phyloP scores from a whole-genome alignment of 35 echinoderm and acorn worm species.

The Ophioderma brevispina region DNA sequence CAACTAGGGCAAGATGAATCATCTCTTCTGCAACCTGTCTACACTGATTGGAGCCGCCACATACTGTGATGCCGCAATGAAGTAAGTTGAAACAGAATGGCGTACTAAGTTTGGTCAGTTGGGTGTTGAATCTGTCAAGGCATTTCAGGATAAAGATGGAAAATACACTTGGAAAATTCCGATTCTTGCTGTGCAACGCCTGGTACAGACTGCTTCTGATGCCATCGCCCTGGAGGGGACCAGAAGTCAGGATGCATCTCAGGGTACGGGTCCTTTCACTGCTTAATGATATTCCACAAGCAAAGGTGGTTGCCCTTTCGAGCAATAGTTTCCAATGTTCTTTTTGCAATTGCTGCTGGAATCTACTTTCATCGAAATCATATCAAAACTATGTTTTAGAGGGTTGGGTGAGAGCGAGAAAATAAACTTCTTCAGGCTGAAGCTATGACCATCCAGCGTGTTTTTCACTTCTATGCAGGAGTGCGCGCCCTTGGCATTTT shows the following conservation, averaged over 20 bases:
- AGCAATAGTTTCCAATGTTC: slow-evolving; percentile 36
- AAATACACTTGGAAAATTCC: slow-evolving; percentile 20
- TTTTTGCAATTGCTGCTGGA: slow-evolving; percentile 13
- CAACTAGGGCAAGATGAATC: slow-evolving; percentile 11
- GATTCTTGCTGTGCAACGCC: slow-evolving; percentile 20
- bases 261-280: neutral
- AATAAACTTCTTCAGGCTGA: slow-evolving; percentile 23
- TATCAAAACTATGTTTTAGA: neutral
- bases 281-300: too few relatives aligned
- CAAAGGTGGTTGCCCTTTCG: too few relatives aligned
- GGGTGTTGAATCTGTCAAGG: neutral
- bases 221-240: slow-evolving; percentile 31
- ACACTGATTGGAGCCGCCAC: slow-evolving; percentile 27
- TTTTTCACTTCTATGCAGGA: slow-evolving; percentile 29
- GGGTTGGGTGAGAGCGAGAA: slow-evolving; percentile 11
- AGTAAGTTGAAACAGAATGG: slow-evolving; percentile 10
- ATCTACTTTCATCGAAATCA: slow-evolving; percentile 16
- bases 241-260: slow-evolving; percentile 19
- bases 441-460: slow-evolving; percentile 12
- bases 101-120: neutral
- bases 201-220: slow-evolving; percentile 10
- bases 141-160: slow-evolving; percentile 26
- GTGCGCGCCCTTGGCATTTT: slow-evolving; percentile 34
- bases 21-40: slow-evolving; percentile 35
- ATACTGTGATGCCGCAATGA: slow-evolving; percentile 28